Percentiles rank a stretch among this genome's conserved stretches.
phyloP scores from a whole-genome alignment of 2,888 invertebrate genomes.

The Dasypogon diadema region DNA sequence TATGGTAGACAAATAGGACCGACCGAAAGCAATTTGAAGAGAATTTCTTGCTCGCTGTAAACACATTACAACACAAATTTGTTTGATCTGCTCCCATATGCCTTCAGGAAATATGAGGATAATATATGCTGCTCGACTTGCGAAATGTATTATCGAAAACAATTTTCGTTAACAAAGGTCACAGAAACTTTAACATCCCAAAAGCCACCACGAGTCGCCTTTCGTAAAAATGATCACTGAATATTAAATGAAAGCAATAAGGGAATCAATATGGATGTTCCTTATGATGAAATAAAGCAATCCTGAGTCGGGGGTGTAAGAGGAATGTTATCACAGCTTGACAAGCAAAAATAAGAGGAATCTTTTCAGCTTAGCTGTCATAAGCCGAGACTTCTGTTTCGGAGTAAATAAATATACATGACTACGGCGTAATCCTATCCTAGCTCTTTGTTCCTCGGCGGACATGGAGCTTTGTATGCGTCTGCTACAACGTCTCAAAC shows the following conservation, averaged over 20 bases:
- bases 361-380: constrained; percentile 52
- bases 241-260: constrained; percentile 19
- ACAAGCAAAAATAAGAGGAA: constrained; percentile 51
- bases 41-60: too few relatives aligned
- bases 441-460: constrained; percentile 40
- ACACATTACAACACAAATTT: too few relatives aligned
- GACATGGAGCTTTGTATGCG: constrained; percentile 28
- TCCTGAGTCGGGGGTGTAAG: not conserved
- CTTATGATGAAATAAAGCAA: constrained; percentile 16
- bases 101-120: too few relatives aligned
- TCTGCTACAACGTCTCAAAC: not conserved
- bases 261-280: constrained; percentile 4
- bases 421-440: constrained; percentile 45
- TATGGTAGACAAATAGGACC: too few relatives aligned
- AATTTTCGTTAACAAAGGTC: too few relatives aligned
- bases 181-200: too few relatives aligned
- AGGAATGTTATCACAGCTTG: constrained; percentile 13
- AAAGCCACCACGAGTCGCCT: too few relatives aligned
- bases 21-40: too few relatives aligned
- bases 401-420: constrained; percentile 55
- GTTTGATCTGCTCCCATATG: too few relatives aligned
- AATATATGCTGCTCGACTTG: too few relatives aligned
- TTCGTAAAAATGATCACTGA: not conserved
- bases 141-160: too few relatives aligned
- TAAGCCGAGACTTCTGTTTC: constrained; percentile 47